phyloP scores from a whole-genome alignment of 2,113 vertebrate species.

The Tetraodon nigroviridis region DNA sequence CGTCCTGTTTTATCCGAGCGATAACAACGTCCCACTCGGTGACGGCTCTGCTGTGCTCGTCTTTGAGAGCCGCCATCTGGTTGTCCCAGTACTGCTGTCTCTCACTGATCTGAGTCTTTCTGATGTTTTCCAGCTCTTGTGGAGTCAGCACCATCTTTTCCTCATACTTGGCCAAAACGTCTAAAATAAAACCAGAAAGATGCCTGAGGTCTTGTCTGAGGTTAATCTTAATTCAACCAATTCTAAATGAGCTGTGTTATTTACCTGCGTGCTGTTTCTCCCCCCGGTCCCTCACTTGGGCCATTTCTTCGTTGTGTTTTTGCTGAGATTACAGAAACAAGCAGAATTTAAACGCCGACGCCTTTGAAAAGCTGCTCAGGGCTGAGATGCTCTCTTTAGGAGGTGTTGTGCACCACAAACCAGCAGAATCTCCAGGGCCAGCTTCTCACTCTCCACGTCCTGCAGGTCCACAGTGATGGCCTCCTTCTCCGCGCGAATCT shows the following conservation, averaged over 20 bases:
- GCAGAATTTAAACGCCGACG: not conserved
- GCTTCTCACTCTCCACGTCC: conserved; percentile 74
- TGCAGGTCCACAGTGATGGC: conserved; percentile 71
- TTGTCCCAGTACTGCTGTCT: conserved; percentile 81
- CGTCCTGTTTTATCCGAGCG: conserved; percentile 73
- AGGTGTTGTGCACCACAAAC: conserved; percentile 59
- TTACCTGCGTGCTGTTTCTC: conserved; percentile 83
- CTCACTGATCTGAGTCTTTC: conserved; percentile 78
- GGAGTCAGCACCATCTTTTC: conserved; percentile 76
- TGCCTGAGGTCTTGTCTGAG: not conserved
- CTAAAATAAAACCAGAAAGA: conserved; percentile 59
- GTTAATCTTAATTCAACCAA: not conserved
- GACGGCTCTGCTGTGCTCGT: conserved; percentile 77
- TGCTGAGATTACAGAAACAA: conserved; percentile 56
- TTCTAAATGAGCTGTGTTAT: conserved; percentile 1
- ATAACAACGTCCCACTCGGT: conserved; percentile 76
- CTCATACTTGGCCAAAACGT: conserved; percentile 77
- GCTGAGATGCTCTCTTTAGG: not conserved
- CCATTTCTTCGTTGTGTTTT: conserved; percentile 82
- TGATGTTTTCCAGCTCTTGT: conserved; percentile 77
- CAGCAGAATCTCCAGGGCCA: conserved; percentile 77
- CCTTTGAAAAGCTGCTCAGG: not conserved
- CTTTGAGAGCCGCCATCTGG: conserved; percentile 76
- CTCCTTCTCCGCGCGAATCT: conserved; percentile 67
- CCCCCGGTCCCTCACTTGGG: conserved; percentile 66